Base-by-base conservation (phyloP, 92 coral and sea anemone species). In the Palythoa grandis region DNA sequence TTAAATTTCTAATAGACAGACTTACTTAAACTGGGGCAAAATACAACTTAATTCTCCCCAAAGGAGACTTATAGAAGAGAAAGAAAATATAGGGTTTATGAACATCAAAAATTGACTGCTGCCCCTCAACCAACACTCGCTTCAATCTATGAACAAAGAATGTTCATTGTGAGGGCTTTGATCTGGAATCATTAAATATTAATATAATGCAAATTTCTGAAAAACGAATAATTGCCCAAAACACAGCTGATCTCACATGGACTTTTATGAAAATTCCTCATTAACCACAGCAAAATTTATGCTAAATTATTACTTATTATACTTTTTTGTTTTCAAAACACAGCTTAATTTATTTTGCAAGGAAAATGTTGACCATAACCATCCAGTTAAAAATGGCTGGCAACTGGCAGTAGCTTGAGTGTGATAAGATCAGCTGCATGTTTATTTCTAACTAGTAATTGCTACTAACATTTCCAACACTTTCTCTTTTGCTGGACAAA, bases 401-500 rank as follows among this genome's bases (percentile, higher is more conserved):
- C 5, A 43, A 43, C 50, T 43, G 50, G 50, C 50, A 43, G 50
- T 8, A 43, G 9, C 3, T 8, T 3, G 9, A 8, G 50, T 8
- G 9, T 8, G 9, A 43, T 3, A 43, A 43, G 50, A 43, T 43
- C 7, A 43, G 50, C 50, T 43, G 50, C 9, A 43, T 8, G 9
- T n/a, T 29, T 29, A 29, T 29, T 1, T 29, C 1, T 29, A 29
- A 29, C 35, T 19, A 23, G 17, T 67, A 47, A 7, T 5, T 63
- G 37, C 20, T 67, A 80, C 85, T 80, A 80, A 80, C 85, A 80
- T 43, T 80, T 29, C 67, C 82, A 43, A 80, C 70, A 52, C 74
- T 43, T 48, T 80, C 85, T 48, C 85, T 80, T 80, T 80, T 80
- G 85, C 39, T 47, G 38, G 85, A 66, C 47, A 80, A 80, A 80